Percentiles rank a stretch among this genome's conserved stretches.
These are phyloP conservation scores for Phoxinus dragarum DNA, from an alignment of 2,797 vertebrate genomes.

Conservation along the genomic window DNA sequence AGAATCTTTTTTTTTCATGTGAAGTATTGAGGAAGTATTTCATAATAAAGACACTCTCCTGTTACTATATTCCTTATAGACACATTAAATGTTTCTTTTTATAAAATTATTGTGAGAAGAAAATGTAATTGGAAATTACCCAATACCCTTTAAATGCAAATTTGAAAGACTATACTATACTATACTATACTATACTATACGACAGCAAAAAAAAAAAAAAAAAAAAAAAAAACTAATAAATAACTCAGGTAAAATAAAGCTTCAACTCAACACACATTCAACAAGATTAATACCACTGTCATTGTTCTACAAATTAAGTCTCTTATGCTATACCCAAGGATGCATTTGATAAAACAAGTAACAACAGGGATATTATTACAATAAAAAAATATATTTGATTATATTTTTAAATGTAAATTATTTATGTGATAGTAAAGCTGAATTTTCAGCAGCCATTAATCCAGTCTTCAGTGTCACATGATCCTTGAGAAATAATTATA, in stretches of 20 bases:
- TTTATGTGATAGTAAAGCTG: neutral
- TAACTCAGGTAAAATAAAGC: neutral
- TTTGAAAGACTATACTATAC: neutral
- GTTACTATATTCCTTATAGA: neutral
- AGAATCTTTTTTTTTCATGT: neutral
- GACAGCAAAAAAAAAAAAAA: no score
- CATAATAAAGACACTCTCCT: neutral
- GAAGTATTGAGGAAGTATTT: neutral
- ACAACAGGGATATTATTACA: neutral
- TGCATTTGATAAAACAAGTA: neutral
- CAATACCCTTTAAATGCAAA: neutral
- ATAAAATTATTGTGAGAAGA: neutral
- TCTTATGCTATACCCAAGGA: neutral
- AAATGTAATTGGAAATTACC: neutral
- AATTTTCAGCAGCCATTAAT: neutral
- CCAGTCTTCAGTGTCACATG: no score
- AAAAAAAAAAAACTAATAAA: no score
- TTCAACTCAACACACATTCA: neutral
- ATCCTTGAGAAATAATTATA: no score
- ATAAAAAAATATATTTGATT: neutral
- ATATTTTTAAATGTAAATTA: neutral
- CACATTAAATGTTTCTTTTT: neutral
- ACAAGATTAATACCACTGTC: neutral
- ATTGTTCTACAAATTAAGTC: neutral
- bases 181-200: no score